Evolutionary conservation across 2,888 invertebrate genomes (phyloP), one percentile per base, ranked within the genome.

Genomic region (Meteorus cinctellus): DNA sequence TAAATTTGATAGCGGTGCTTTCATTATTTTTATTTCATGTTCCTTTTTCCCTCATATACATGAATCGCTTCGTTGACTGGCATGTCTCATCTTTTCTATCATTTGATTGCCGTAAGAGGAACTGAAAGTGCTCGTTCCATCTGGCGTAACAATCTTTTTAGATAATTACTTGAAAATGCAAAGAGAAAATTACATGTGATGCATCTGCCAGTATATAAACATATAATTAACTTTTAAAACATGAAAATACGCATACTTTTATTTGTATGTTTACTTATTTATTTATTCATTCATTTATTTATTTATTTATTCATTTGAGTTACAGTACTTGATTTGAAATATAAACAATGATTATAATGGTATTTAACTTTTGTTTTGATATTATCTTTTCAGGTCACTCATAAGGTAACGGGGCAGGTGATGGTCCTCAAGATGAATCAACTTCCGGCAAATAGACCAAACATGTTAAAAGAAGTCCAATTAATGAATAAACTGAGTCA

Each of bases 351-450:
- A 31, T 45, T 68, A 29, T 31, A 34, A 63, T 63, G 16, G 63
- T 63, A 63, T 63, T 68, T 31, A 45, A 51, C 12, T 68, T 68
- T 29, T 31, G 24, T 3, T 51, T 51, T 51, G 31, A 55, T 55
- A 19, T 34, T 70, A 59, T 59, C 34, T 82, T 93, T 93, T 63
- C 92, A 97, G 96, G 98, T 97, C 89, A 97, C 96, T 81, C 98
- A 98, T 91, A 95, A 95, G 90, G 94, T 95, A 83, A 97, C 97
- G 74, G 96, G 96, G 85, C 94, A 97, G 90, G 96, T 97, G 88
- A 98, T 98, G 98, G 98, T 98, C 90, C 94, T 98, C 87, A 98
- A 98, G 91, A 97, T 96, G 96, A 97, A 98, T 92, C 95, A 97
- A 90, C 94, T 96, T 89, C 93, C 96, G 80, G 96, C 97, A 84